Percentiles rank a stretch among this genome's conserved stretches.
Evolutionary conservation across 2,113 vertebrate genomes (phyloP).

Genomic region (Odocoileus virginianus): DNA sequence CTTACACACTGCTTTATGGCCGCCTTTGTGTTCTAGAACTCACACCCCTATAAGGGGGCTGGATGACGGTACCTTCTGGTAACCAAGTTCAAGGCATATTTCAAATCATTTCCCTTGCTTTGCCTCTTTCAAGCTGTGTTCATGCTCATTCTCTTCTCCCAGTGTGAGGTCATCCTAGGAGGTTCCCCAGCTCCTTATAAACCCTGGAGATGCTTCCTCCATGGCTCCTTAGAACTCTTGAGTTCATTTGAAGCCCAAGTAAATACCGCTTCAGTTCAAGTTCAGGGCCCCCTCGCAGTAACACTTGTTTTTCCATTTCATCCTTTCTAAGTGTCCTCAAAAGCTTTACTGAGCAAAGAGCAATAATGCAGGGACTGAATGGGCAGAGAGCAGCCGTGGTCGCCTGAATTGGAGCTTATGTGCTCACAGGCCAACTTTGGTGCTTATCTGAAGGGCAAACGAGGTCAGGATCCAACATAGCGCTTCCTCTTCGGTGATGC

Average conservation of each 20-base stretch:
- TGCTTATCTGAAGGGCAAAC: not conserved
- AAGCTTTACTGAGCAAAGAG: not conserved
- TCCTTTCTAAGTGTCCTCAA: not conserved
- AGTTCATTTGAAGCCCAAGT: not conserved
- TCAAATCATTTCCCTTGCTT: not conserved
- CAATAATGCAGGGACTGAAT: not conserved
- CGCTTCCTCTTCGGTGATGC: not conserved
- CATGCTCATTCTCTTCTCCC: not conserved
- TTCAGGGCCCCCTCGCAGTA: not conserved
- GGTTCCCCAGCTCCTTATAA: not conserved
- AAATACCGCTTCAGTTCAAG: not conserved
- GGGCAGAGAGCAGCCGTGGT: not conserved
- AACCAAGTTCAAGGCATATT: not conserved
- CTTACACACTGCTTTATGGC: too few relatives aligned
- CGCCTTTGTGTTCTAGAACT: not conserved
- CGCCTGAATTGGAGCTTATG: not conserved
- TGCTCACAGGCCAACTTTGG: not conserved
- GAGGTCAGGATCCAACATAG: accelerated
- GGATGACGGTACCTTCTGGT: accelerated
- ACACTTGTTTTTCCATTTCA: not conserved
- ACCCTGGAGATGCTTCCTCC: not conserved
- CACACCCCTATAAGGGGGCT: accelerated
- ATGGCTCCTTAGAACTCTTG: accelerated
- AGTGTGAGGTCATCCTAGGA: not conserved
- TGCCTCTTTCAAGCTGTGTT: not conserved